Conservation (phyloP, 2,113 vertebrate genomes). For the Lamprotornis superbus region DNA sequence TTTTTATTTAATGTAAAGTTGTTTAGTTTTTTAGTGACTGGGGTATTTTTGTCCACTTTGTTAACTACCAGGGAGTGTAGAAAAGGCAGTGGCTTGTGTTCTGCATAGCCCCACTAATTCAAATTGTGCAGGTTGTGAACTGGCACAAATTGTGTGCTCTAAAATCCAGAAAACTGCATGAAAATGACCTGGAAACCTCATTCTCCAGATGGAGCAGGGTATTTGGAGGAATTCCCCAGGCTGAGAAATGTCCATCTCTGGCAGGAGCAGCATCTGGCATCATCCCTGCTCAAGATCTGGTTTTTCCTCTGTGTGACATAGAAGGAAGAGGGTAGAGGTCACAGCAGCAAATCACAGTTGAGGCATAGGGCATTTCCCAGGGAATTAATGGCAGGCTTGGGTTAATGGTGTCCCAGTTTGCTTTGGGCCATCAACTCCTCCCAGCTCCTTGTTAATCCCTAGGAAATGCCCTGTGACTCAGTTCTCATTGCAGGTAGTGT, state of each 20-base stretch:
- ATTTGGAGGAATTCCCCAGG: background rate
- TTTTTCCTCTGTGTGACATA: background rate
- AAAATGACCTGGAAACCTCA: background rate
- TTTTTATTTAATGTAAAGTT: background rate
- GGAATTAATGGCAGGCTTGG: background rate
- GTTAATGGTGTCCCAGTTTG: conserved; percentile 3
- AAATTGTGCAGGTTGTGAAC: background rate
- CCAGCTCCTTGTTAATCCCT: background rate
- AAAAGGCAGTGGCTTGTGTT: background rate
- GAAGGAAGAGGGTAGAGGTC: background rate
- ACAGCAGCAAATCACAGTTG: background rate
- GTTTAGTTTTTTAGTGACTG: background rate
- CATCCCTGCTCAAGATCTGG: background rate
- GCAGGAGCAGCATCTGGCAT: background rate
- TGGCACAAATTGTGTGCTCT: background rate
- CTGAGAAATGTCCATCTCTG: background rate
- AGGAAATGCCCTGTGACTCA: conserved; percentile 3
- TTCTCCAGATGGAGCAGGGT: background rate
- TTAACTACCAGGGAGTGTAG: background rate
- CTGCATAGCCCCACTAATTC: background rate
- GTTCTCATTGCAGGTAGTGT: background rate
- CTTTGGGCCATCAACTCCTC: background rate
- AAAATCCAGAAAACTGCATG: background rate
- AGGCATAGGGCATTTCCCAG: conserved; percentile 1
- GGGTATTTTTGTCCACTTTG: accelerated